These are phyloP conservation scores for Delia radicum DNA, from an alignment of 1,140 invertebrate species.

Conservation along the genomic window DNA sequence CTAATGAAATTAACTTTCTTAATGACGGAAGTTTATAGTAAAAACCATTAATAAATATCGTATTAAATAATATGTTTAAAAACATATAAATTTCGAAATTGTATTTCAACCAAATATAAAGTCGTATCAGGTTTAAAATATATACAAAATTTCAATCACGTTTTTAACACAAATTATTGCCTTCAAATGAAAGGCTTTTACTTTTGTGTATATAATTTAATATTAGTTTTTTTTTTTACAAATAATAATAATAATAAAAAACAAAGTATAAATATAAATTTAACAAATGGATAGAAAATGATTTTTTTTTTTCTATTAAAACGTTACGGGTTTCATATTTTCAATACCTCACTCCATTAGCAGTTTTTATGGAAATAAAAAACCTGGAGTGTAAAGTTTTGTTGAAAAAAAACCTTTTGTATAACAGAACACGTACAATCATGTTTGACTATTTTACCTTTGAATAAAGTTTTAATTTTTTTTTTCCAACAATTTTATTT, in stretches of 20 bases:
- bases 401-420: background rate
- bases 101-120: background rate
- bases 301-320: background rate
- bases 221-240: background rate
- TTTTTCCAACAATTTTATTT: background rate
- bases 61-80: background rate
- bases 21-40: background rate
- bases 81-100: background rate
- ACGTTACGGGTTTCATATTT: background rate
- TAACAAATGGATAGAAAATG: background rate
- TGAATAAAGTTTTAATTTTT: background rate
- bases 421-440: background rate
- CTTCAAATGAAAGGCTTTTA: background rate
- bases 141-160: conserved; percentile 26
- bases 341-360: background rate
- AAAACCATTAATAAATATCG: background rate
- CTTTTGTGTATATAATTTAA: background rate
- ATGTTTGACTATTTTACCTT: background rate
- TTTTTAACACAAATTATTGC: conserved; percentile 23
- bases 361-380: background rate
- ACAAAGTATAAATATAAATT: background rate
- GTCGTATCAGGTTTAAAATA: background rate
- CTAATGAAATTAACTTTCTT: too few relatives aligned
- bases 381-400: background rate
- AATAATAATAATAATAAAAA: background rate